Evolutionary conservation across 2,113 vertebrate genomes (phyloP).

Genomic region (Petaurus breviceps): DNA sequence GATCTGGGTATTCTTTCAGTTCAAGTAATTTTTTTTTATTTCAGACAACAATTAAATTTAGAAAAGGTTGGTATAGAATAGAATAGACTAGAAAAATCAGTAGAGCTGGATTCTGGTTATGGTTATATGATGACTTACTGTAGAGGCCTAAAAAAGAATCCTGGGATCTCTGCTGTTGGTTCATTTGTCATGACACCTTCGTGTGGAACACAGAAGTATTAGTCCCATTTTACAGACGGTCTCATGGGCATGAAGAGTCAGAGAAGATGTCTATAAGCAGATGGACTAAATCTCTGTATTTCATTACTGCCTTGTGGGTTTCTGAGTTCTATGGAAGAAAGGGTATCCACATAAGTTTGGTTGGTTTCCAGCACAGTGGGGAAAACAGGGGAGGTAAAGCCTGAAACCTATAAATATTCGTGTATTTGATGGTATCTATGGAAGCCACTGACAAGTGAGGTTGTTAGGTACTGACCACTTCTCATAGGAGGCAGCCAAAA

Average conservation of each 20-base stretch:
- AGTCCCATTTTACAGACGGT: neutral
- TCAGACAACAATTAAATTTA: neutral
- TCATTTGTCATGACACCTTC: neutral
- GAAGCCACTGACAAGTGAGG: neutral
- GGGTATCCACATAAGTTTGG: neutral
- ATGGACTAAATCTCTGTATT: neutral
- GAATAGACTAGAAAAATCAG: neutral
- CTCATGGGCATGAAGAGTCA: neutral
- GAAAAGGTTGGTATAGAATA: neutral
- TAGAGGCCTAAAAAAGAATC: neutral
- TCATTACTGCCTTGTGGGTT: neutral
- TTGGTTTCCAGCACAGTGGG: neutral
- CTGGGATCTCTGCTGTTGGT: neutral
- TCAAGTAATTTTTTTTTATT: constrained; percentile 4
- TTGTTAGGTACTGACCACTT: neutral
- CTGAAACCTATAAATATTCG: rapidly evolving
- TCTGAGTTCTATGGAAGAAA: neutral
- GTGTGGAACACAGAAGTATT: neutral
- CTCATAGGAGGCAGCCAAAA: neutral
- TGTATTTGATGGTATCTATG: neutral
- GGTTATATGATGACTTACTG: neutral
- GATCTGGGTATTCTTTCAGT: neutral
- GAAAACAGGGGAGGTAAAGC: rapidly evolving
- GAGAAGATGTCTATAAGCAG: neutral
- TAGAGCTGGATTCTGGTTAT: neutral